Conservation (phyloP, 1,140 invertebrate species). For the Drosophila sp. region DNA sequence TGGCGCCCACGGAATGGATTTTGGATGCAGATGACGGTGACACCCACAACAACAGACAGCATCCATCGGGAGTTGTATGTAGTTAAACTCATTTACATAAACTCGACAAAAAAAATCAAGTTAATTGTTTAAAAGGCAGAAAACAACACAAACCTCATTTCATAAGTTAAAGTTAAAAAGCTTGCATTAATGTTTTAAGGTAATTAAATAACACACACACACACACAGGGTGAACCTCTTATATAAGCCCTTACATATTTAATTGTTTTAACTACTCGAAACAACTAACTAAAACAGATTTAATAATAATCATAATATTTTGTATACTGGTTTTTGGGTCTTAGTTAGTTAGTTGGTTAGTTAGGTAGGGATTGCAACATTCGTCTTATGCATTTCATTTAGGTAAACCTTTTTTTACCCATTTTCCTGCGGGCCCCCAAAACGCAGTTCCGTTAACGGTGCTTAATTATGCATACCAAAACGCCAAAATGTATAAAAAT, state of each 20-base stretch:
- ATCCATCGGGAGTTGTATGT: constrained; percentile 8
- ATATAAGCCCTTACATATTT: constrained; percentile 68
- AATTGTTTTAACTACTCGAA: constrained; percentile 69
- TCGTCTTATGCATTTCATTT: constrained; percentile 29
- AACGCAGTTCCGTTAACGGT: constrained; percentile 75
- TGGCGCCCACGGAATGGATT: constrained; percentile 41
- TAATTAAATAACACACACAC: constrained; percentile 70
- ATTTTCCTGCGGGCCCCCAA: constrained; percentile 61
- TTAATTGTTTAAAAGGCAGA: constrained; percentile 43
- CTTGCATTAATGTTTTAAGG: constrained; percentile 58
- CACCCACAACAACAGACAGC: constrained; percentile 39
- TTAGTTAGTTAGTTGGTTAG: constrained; percentile 48
- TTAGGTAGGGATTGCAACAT: constrained; percentile 44
- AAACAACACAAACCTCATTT: constrained; percentile 63
- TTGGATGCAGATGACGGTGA: constrained; percentile 14
- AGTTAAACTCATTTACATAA: constrained; percentile 59
- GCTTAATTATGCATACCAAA: constrained; percentile 73
- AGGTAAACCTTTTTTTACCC: constrained; percentile 47
- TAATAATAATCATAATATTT: constrained; percentile 60
- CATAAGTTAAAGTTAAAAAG: constrained; percentile 54
- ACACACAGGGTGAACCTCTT: constrained; percentile 69
- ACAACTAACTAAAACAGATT: constrained; percentile 32
- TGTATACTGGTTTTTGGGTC: constrained; percentile 45
- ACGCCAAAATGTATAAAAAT: constrained; percentile 16
- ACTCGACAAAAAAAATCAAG: constrained; percentile 39